Evolutionary conservation across 1,140 invertebrate genomes (phyloP).

Genomic region (Cydia fagiglandana): DNA sequence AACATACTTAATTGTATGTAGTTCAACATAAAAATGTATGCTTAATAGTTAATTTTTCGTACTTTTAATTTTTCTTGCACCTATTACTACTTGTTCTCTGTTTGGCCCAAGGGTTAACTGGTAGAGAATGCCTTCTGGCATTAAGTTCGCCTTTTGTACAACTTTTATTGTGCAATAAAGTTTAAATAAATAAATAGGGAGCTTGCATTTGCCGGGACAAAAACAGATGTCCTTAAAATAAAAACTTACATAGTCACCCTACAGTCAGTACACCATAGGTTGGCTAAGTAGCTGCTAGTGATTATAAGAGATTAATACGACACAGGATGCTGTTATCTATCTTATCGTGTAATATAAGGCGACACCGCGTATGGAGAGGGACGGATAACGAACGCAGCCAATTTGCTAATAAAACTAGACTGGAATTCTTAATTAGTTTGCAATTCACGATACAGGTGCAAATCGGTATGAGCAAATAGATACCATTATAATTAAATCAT

Average conservation of each 20-base stretch:
- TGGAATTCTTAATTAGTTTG: background rate
- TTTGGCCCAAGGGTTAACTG: no score
- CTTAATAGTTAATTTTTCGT: no score
- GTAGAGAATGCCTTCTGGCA: no score
- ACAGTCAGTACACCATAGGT: conserved; percentile 1
- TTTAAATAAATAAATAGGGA: no score
- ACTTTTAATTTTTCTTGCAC: no score
- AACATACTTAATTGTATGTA: no score
- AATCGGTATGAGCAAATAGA: background rate
- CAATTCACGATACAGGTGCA: background rate
- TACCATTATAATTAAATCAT: background rate
- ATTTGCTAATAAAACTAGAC: conserved; percentile 12
- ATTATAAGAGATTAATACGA: conserved; percentile 22
- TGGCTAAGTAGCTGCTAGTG: conserved; percentile 18
- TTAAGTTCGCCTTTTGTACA: no score
- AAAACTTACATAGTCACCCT: background rate
- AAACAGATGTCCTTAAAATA: background rate
- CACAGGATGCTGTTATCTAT: conserved; percentile 23
- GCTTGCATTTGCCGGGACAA: no score
- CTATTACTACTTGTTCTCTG: no score
- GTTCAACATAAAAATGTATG: no score
- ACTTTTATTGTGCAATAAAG: no score
- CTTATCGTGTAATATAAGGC: conserved; percentile 24
- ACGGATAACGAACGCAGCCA: background rate
- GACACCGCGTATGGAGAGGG: background rate